Percentiles rank a stretch among this genome's conserved stretches.
phyloP scores from a whole-genome alignment of 2,888 invertebrate species.

The Zaprionus lineosus region DNA sequence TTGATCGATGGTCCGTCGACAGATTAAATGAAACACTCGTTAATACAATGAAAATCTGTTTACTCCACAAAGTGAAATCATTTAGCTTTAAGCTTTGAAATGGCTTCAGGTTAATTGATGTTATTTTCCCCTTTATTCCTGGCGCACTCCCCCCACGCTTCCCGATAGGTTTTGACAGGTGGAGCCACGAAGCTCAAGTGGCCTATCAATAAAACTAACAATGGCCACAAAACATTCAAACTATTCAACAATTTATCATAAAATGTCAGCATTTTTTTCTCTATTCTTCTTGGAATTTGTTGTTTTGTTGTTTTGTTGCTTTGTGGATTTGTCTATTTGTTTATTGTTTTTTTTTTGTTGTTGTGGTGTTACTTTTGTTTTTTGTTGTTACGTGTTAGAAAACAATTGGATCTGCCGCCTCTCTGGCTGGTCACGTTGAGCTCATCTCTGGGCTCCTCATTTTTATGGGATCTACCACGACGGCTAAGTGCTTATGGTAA shows the following conservation, averaged over 20 bases:
- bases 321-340: constrained; percentile 12
- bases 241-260: constrained; percentile 43
- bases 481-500: constrained; percentile 46
- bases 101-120: constrained; percentile 27
- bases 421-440: constrained; percentile 59
- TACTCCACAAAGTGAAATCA: too few species aligned
- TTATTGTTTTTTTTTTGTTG: constrained; percentile 16
- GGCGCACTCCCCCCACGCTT: background rate
- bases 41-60: too few species aligned
- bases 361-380: constrained; percentile 8
- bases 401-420: constrained; percentile 30
- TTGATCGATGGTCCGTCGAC: too few species aligned
- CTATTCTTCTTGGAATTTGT: background rate
- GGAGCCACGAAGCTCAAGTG: constrained; percentile 10
- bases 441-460: constrained; percentile 25
- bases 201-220: constrained; percentile 37
- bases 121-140: too few species aligned
- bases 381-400: background rate
- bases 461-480: constrained; percentile 22
- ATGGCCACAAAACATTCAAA: constrained; percentile 9
- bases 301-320: constrained; percentile 1
- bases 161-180: constrained; percentile 26
- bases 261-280: constrained; percentile 26
- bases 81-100: background rate
- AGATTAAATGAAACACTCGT: too few species aligned